Evolutionary conservation across 2,113 vertebrate genomes (phyloP).

Genomic region (Microcebus jonahi): DNA sequence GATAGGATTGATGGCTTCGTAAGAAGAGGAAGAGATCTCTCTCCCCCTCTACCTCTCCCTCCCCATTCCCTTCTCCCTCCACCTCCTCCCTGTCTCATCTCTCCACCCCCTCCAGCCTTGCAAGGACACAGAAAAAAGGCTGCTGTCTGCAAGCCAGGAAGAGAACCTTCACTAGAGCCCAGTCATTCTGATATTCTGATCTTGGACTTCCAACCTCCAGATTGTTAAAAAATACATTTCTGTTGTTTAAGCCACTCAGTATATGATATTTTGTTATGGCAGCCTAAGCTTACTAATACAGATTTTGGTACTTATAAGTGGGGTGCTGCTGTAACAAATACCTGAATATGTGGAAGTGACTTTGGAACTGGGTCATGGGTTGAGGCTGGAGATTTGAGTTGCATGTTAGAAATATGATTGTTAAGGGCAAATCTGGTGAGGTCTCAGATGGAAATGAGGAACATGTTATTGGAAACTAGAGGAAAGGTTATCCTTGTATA

Average conservation of each 20-base stretch:
- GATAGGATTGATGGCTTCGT: not conserved
- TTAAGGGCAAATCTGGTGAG: not conserved
- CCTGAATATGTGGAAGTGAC: not conserved
- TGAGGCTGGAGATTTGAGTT: not conserved
- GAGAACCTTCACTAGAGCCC: not conserved
- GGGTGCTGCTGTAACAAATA: not conserved
- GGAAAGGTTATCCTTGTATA: not conserved
- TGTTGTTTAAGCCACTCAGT: not conserved
- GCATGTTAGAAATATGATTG: not conserved
- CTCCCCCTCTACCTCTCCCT: no score
- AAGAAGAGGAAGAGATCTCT: not conserved
- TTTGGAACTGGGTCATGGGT: not conserved
- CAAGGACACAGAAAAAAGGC: not conserved
- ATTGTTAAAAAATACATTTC: not conserved
- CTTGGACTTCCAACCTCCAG: not conserved
- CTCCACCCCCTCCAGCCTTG: no score
- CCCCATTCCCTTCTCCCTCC: no score
- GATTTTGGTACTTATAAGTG: not conserved
- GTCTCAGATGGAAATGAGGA: not conserved
- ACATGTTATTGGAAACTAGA: not conserved
- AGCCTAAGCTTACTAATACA: not conserved
- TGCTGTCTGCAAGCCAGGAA: not conserved
- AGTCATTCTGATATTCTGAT: not conserved
- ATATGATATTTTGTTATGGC: not conserved
- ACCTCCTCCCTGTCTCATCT: no score